Evolutionary conservation across 1,140 invertebrate genomes (phyloP), one percentile per base, ranked within the genome.

Genomic region (Macrosteles quadrilineatus): DNA sequence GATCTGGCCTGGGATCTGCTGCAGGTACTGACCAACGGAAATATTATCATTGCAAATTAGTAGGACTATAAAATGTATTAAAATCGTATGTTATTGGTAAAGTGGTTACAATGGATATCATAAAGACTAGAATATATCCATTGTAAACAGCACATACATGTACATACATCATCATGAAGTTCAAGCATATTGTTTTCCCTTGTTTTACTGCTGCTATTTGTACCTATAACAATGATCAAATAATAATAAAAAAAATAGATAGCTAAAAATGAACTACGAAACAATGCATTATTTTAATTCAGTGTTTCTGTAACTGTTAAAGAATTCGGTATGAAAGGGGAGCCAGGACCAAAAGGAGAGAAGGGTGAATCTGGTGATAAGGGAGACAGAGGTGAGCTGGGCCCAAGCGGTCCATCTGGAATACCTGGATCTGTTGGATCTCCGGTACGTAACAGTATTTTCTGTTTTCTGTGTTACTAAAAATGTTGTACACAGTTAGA

Each of bases 351-450:
- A 14, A 36, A 36, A 14, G 32, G 32, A 36, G 32, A 36, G 4
- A 36, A 36, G 14, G 32, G 32, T 36, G 32, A 36, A 4, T 36
- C 32, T 6, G 32, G 32, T 36, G 32, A 36, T 36, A 36, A 36
- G 67, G 80, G 80, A 3, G 79, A 80, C 25, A 79, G 79, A 65
- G 81, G 81, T 17, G 78, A 78, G 23, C 72, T 75, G 0, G 90
- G 90, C 1, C 78, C 86, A 25, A 81, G 86, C 68, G 90, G 90
- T 1, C 80, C 86, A 36, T 80, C 87, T 12, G 75, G 74, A 43
- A 36, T 74, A 21, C 75, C 74, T 17, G 75, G 73, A n/a, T 21
- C 53, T 55, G 67, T 72, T 70, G 90, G 90, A n/a, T 77, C 84
- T 6, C 83, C 86, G 32, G 90, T 79, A 63, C 71, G 71, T 63